Base-by-base conservation (phyloP, 2,888 invertebrate species). In the Pristionchus maxplancki region DNA sequence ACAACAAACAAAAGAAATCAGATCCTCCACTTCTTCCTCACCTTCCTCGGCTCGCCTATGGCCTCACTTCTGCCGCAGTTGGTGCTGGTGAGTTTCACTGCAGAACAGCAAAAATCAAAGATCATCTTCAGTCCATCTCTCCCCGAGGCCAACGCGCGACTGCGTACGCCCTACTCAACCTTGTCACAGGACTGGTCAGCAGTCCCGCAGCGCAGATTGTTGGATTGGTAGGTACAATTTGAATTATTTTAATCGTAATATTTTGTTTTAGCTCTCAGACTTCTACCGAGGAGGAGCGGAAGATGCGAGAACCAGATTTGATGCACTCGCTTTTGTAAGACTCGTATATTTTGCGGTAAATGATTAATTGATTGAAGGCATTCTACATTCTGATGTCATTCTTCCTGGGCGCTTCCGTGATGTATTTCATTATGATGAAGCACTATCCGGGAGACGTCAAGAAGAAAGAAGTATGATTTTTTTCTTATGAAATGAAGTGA, bases 71-170 rank as follows among this genome's bases (percentile, higher is more conserved):
- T 85, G 9, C 85, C 85, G 15, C 62, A 53, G 64, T n/a, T 85
- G 20, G 44, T 85, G 5, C 24, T 85, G n/a, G 85, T 85, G 20
- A 64, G 85, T 37, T 0, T 2, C 1, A 28, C 2, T n/a, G 24
- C 15, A 6, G 34, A 4, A 13, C 5, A 15, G 15, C 5, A 74
- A 40, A 40, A 20, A 40, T 74, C 40, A 40, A 74, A 74, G 40
- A 74, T 78, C 40, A 78, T n/a, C n/a, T n/a, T n/a, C 9, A 83
- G 82, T 34, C 24, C 8, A 53, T 83, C n/a, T 31, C 82, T 3
- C 82, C 85, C 17, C 85, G 85, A n/a, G 62, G 85, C 40, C 58
- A 85, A 20, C 85, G 85, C 17, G 85, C 85, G 15, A 48, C 62
- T 13, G 85, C 85, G 1, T 85, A 85, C 44, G 58, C 85, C n/a